Conservation (phyloP, 2,888 invertebrate species). For the Synergus gifuensis region DNA sequence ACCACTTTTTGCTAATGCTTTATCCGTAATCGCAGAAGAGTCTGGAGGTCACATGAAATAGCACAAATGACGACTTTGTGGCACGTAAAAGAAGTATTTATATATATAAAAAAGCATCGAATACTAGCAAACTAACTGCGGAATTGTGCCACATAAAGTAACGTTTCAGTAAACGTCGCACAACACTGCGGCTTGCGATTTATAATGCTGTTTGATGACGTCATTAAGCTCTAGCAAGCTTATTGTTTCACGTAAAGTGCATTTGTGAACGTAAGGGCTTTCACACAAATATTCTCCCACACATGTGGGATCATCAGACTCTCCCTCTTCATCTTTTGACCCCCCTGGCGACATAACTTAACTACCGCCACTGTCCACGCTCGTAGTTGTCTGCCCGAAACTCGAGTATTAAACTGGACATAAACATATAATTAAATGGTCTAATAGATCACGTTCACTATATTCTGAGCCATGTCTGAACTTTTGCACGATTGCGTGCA, state of each 20-base stretch:
- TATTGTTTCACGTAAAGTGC: slow-evolving; percentile 72
- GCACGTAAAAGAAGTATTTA: neutral
- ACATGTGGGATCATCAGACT: slow-evolving; percentile 21
- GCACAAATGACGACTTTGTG: neutral
- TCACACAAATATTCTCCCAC: neutral
- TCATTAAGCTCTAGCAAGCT: slow-evolving; percentile 67
- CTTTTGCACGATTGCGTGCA: neutral
- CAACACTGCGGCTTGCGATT: slow-evolving; percentile 52
- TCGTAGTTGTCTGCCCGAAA: slow-evolving; percentile 24
- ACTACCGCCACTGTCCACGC: slow-evolving; percentile 13
- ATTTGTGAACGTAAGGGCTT: slow-evolving; percentile 14
- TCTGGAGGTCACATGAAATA: neutral
- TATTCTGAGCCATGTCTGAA: slow-evolving; percentile 21
- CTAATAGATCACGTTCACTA: slow-evolving; percentile 55
- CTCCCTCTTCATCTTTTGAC: slow-evolving; percentile 41
- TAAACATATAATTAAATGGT: slow-evolving; percentile 68
- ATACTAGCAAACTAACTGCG: neutral
- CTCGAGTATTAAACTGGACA: slow-evolving; percentile 57
- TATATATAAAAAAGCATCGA: neutral
- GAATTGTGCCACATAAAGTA: neutral
- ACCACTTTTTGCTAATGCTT: too few relatives aligned
- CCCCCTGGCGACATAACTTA: slow-evolving; percentile 31
- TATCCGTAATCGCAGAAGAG: too few relatives aligned
- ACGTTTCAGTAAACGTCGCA: slow-evolving; percentile 48
- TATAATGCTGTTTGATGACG: slow-evolving; percentile 69